A percentile compares a stretch with the other conserved stretches of the same genome.
phyloP scores from a whole-genome alignment of 1,140 invertebrate genomes.

The Frieseomelitta varia region DNA sequence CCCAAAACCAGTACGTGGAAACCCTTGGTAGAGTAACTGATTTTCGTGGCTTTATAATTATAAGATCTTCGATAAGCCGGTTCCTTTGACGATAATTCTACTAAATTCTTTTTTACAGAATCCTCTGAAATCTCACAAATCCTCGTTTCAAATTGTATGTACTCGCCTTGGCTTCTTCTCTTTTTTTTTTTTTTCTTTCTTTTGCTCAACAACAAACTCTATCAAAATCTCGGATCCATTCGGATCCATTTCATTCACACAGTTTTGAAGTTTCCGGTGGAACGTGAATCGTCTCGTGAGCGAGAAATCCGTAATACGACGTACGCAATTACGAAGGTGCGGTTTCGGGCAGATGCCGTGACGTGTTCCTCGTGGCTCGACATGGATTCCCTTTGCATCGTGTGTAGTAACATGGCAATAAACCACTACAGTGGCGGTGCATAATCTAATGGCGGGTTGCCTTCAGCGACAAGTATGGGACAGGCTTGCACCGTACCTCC shows the following conservation, averaged over 20 bases:
- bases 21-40: neutral
- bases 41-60: neutral
- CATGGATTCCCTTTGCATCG: constrained; percentile 25
- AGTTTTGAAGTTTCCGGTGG: neutral
- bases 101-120: neutral
- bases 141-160: neutral
- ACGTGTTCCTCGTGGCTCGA: constrained; percentile 32
- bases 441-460: constrained; percentile 61
- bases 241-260: neutral
- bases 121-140: neutral
- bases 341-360: neutral
- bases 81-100: neutral
- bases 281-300: neutral
- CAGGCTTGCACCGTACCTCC: constrained; percentile 2
- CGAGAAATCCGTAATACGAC: neutral
- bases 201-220: neutral
- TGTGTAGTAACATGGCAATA: constrained; percentile 54
- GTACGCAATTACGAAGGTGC: constrained; percentile 18
- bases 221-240: neutral
- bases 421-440: constrained; percentile 47
- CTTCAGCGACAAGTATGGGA: constrained; percentile 35
- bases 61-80: neutral
- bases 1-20: neutral
- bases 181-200: neutral
- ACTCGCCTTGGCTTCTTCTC: neutral